Percentiles rank a stretch among this genome's conserved stretches.
These are phyloP conservation scores for Macrobrachium nipponense DNA, from an alignment of 1,140 invertebrate species.

Conservation along the genomic window DNA sequence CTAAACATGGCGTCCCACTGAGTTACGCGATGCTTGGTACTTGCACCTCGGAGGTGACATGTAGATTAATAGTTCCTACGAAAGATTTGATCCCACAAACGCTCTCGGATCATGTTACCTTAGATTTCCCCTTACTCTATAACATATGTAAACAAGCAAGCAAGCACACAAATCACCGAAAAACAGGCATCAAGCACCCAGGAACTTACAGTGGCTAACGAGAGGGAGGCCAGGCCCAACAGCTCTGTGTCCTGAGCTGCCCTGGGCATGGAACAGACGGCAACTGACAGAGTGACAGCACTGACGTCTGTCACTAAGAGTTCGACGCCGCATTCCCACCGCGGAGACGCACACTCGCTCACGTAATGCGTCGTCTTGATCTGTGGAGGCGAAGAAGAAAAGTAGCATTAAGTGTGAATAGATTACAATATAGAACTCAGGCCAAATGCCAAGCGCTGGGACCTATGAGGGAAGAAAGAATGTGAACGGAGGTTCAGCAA, in stretches of 20 bases:
- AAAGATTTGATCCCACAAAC: too few species aligned
- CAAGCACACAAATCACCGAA: not conserved
- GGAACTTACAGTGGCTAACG: conserved; percentile 66
- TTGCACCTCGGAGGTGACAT: too few species aligned
- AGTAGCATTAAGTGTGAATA: not conserved
- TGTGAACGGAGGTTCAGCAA: too few species aligned
- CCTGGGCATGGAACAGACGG: conserved; percentile 70
- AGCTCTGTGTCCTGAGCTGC: conserved; percentile 69
- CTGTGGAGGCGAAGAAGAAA: conserved; percentile 65
- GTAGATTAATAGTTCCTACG: too few species aligned
- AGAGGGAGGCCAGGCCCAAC: conserved; percentile 69
- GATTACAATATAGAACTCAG: not conserved
- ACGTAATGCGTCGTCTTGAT: conserved; percentile 73
- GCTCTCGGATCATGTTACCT: too few species aligned
- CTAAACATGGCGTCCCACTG: too few species aligned
- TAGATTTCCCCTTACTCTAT: too few species aligned
- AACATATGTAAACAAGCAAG: not conserved
- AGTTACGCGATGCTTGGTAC: too few species aligned
- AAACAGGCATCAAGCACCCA: not conserved
- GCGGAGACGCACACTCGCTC: conserved; percentile 69
- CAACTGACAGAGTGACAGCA: conserved; percentile 70
- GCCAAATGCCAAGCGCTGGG: too few species aligned
- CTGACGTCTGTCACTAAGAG: conserved; percentile 73
- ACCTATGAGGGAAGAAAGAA: too few species aligned
- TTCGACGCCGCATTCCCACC: conserved; percentile 72